Evolutionary conservation across 2,888 invertebrate genomes (phyloP).

Genomic region (Mactromeris polynyma): DNA sequence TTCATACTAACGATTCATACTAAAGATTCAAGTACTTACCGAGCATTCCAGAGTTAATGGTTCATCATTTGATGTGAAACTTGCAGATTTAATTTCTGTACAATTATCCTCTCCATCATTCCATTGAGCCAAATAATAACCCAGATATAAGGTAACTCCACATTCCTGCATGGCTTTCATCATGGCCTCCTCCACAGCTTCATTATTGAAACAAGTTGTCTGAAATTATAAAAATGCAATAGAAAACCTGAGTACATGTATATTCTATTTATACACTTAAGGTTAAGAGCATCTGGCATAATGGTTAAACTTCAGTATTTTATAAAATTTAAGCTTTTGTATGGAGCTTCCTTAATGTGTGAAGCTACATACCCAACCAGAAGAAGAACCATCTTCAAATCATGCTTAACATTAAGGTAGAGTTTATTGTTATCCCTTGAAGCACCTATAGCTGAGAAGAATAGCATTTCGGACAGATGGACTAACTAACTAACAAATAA

Average conservation of each 20-base stretch:
- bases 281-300: no score
- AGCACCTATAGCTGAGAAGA: no score
- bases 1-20: no score
- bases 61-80: constrained; percentile 80
- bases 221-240: constrained; percentile 52
- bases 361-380: no score
- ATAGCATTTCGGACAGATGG: no score
- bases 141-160: constrained; percentile 82
- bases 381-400: no score
- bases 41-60: constrained; percentile 80
- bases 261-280: not conserved
- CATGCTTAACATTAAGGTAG: no score
- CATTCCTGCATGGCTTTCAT: constrained; percentile 73
- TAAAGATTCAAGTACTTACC: constrained; percentile 73
- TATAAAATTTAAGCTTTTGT: no score
- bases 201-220: constrained; percentile 85
- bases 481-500: no score
- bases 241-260: not conserved
- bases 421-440: no score
- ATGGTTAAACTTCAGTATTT: no score
- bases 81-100: constrained; percentile 75
- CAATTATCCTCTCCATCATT: constrained; percentile 78
- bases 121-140: constrained; percentile 84
- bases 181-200: constrained; percentile 80
- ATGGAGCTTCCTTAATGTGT: no score